phyloP scores from a whole-genome alignment of 2,797 vertebrate genomes.

The Melanotaenia maccullochi region DNA sequence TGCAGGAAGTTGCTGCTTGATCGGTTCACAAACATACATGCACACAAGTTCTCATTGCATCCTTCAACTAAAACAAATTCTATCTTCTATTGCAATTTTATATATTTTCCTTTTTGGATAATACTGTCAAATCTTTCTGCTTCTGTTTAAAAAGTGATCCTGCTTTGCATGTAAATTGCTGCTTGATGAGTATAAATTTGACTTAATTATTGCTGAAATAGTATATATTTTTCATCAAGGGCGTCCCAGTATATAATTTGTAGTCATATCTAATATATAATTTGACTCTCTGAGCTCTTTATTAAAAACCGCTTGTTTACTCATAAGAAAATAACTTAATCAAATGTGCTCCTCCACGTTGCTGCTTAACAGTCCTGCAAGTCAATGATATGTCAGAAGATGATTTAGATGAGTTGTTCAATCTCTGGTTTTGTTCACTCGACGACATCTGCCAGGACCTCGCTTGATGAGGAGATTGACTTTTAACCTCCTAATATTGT shows the following conservation, averaged over 20 bases:
- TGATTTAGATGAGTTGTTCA: neutral
- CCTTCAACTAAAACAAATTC: neutral
- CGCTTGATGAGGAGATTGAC: slow-evolving; percentile 25
- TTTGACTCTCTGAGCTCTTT: slow-evolving; percentile 48
- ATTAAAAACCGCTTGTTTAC: slow-evolving; percentile 51
- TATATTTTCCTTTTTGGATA: slow-evolving; percentile 1
- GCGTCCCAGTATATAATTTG: slow-evolving; percentile 53
- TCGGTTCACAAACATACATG: neutral
- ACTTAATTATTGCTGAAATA: slow-evolving; percentile 51
- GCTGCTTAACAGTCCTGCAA: slow-evolving; percentile 33
- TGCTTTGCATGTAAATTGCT: slow-evolving; percentile 36
- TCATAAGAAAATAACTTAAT: slow-evolving; percentile 51
- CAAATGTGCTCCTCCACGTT: slow-evolving; percentile 33
- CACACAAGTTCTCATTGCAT: slow-evolving; percentile 29
- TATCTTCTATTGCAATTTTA: slow-evolving; percentile 1
- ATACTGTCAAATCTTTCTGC: neutral
- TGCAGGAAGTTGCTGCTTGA: slow-evolving; percentile 35
- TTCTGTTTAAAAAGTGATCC: slow-evolving; percentile 25
- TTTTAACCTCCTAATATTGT: slow-evolving; percentile 40
- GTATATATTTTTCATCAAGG: slow-evolving; percentile 44
- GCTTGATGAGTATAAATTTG: slow-evolving; percentile 22
- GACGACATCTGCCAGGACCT: slow-evolving; percentile 24
- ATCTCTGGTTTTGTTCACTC: slow-evolving; percentile 11
- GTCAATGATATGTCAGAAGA: slow-evolving; percentile 5
- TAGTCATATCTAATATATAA: slow-evolving; percentile 60